Base-by-base conservation (phyloP, 2,888 invertebrate genomes). In the Pollenia angustigena region DNA sequence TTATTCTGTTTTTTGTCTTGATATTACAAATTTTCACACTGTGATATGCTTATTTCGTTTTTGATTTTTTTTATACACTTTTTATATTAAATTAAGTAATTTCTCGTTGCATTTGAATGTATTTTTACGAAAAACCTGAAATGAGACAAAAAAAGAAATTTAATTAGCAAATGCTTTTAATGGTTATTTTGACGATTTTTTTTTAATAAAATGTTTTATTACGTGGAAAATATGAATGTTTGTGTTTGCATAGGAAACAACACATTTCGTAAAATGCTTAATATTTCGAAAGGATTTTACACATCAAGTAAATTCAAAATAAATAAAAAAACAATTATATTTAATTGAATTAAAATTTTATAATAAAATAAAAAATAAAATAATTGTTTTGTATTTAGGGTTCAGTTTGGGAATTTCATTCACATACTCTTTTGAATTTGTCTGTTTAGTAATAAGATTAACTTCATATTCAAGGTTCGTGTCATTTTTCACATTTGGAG, bases 11-110 rank as follows among this genome's bases (percentile, higher is more conserved):
- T 66, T 11, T 42, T 16, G 6, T 16, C 32, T 69, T 54, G 12
- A 58, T 85, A 62, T 48, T 64, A 14, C 69, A 12, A 64, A 48
- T 58, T 71, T 84, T 84, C 32, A 23, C 56, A 50, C 50, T 81
- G 32, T 32, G 66, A 81, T 74, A 74, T 66, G 66, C 8, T 52
- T 52, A 4, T 79, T 62, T 42, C 52, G 66, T 50, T 16, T 76
- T 14, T 18, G 44, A 42, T 50, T 11, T 50, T 64, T 56, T 66
- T 56, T 66, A 69, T 40, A 8, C 40, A 52, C 32, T 78, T 78
- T 83, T 32, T 32, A 1, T 32, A 78, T 64, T 71, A 18, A 68
- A 81, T 81, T 78, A 48, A 60, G 56, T 54, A 32, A 23, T 52
- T 54, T 56, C 52, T 74, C 74, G 32, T 60, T 76, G 18, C 56